Evolutionary conservation across 2,113 vertebrate species (phyloP).

Genomic region (Tyrannus savana): DNA sequence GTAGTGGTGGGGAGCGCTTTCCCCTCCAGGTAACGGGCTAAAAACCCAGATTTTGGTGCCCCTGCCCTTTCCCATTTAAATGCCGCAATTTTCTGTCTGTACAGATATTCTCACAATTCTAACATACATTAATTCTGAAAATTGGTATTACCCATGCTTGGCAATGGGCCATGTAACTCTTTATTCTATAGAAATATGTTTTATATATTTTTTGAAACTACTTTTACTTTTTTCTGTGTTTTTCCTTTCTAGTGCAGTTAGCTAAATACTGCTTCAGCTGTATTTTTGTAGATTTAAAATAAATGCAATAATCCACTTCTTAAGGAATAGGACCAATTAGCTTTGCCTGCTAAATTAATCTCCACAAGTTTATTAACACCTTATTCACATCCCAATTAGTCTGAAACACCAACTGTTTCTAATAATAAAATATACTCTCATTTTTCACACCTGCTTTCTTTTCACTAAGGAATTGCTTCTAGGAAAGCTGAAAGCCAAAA

Average conservation of each 20-base stretch:
- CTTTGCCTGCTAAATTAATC: neutral
- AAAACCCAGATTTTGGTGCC: no score
- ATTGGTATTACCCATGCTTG: neutral
- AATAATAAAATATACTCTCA: neutral
- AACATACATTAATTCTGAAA: neutral
- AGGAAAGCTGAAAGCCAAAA: neutral
- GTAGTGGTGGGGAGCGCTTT: no score
- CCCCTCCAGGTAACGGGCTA: no score
- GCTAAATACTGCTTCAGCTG: neutral
- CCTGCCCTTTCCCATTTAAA: no score
- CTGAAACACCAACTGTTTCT: neutral
- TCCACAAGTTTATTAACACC: neutral
- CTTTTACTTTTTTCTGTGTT: neutral
- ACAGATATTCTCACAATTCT: neutral
- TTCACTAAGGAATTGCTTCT: neutral
- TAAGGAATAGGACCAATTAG: neutral
- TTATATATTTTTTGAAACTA: neutral
- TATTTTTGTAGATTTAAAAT: neutral
- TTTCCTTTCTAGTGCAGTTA: neutral
- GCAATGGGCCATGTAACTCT: neutral
- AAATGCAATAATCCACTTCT: neutral
- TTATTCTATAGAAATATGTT: neutral
- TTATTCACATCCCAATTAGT: neutral
- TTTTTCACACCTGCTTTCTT: neutral
- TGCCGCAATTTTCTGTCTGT: neutral